Percentiles rank a stretch among this genome's conserved stretches.
phyloP scores from a whole-genome alignment of 2,797 vertebrate genomes.

The Alcedo quadribrachys region DNA sequence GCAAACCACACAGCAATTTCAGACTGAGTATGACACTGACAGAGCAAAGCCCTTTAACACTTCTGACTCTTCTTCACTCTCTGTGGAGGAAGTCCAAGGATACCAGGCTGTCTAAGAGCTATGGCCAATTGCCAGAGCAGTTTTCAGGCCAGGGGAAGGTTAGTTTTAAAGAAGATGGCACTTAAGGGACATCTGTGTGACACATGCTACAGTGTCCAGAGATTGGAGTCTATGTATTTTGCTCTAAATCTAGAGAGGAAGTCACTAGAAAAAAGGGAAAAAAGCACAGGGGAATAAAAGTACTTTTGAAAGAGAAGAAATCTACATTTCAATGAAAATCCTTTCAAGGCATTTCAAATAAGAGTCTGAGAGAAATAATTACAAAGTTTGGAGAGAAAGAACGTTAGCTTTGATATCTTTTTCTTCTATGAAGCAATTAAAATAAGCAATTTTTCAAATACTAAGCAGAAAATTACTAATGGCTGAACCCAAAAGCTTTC shows the following conservation, averaged over 20 bases:
- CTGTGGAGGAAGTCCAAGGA: not conserved
- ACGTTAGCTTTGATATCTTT: constrained; percentile 77
- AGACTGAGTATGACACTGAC: not conserved
- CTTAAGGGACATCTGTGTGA: constrained; percentile 18
- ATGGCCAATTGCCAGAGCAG: not conserved
- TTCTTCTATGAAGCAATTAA: constrained; percentile 78
- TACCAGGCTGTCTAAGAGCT: not conserved
- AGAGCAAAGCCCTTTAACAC: not conserved
- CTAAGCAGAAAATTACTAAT: constrained; percentile 76
- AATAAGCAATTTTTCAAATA: constrained; percentile 73
- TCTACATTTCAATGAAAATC: constrained; percentile 73
- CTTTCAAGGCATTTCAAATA: constrained; percentile 76
- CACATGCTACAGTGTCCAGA: constrained; percentile 42
- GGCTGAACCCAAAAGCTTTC: constrained; percentile 73
- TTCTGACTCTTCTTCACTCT: not conserved
- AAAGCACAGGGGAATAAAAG: constrained; percentile 46
- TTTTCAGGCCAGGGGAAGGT: not conserved
- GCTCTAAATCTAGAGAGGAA: constrained; percentile 26
- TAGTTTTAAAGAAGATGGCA: constrained; percentile 17
- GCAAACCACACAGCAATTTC: not conserved
- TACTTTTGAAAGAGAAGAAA: constrained; percentile 73
- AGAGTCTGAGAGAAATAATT: constrained; percentile 76
- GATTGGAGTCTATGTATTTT: constrained; percentile 6
- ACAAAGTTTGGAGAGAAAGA: constrained; percentile 74
- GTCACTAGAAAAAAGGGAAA: constrained; percentile 12